Evolutionary conservation across 2,797 vertebrate genomes (phyloP).

Genomic region (Antrozous pallidus): DNA sequence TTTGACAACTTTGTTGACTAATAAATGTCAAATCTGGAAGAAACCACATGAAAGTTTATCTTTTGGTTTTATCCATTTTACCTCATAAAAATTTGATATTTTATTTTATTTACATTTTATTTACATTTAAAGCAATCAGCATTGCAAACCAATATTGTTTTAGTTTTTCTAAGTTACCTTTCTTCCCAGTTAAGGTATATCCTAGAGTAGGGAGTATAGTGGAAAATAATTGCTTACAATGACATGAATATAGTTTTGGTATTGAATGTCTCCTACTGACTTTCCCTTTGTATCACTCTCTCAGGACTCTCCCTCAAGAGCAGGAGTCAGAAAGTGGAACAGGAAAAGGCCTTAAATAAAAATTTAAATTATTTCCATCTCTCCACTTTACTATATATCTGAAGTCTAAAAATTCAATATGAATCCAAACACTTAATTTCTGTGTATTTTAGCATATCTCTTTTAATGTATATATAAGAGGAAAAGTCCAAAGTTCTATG

Average conservation of each 20-base stretch:
- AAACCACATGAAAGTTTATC: background rate
- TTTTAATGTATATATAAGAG: background rate
- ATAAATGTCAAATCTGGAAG: background rate
- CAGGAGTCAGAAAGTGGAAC: background rate
- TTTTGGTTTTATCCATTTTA: background rate
- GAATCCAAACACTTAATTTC: background rate
- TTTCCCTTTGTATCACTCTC: background rate
- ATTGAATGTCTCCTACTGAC: background rate
- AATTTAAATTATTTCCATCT: background rate
- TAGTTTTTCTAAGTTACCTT: background rate
- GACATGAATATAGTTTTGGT: background rate
- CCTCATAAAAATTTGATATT: background rate
- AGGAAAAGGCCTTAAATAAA: background rate
- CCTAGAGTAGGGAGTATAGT: background rate
- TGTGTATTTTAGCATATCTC: background rate
- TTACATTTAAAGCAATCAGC: conserved; percentile 11
- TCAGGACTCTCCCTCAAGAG: background rate
- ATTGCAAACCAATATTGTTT: background rate
- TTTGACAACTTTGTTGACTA: conserved; percentile 33
- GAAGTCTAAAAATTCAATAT: background rate
- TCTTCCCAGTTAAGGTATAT: background rate
- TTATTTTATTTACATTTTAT: too few relatives aligned
- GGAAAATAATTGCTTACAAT: background rate
- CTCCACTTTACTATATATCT: background rate
- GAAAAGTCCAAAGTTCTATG: background rate